A percentile compares a stretch with the other conserved stretches of the same genome.
These are phyloP conservation scores for Agrypnus murinus DNA, from an alignment of 2,888 invertebrate species.

Conservation along the genomic window DNA sequence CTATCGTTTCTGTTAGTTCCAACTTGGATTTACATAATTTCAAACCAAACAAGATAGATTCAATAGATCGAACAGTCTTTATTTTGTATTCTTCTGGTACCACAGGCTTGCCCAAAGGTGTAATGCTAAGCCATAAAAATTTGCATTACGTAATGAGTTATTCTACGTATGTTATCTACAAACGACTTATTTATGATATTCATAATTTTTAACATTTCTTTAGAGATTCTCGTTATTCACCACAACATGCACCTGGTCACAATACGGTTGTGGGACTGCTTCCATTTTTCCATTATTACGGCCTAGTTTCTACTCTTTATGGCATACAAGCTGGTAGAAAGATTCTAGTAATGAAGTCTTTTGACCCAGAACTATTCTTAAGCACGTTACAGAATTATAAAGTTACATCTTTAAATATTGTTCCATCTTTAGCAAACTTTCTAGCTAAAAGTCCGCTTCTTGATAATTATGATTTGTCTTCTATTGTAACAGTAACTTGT, in stretches of 20 bases:
- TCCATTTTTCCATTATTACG: conserved; percentile 31
- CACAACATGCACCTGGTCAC: not conserved
- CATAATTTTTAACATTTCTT: no score
- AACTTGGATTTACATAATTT: conserved; percentile 38
- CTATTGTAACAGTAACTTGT: conserved; percentile 78
- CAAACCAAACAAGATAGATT: conserved; percentile 48
- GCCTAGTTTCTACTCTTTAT: not conserved
- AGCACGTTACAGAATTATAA: conserved; percentile 68
- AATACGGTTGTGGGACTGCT: not conserved
- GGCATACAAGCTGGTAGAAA: not conserved
- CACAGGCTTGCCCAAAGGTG: conserved; percentile 81
- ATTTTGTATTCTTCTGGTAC: conserved; percentile 81
- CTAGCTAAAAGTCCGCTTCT: conserved; percentile 85
- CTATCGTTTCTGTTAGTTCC: conserved; percentile 68
- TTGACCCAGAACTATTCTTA: conserved; percentile 81
- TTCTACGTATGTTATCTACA: no score
- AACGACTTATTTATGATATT: no score
- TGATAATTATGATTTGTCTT: conserved; percentile 80
- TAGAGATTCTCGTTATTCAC: not conserved
- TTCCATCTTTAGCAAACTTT: conserved; percentile 78
- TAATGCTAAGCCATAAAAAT: conserved; percentile 77
- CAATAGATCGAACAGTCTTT: conserved; percentile 56
- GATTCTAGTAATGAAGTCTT: conserved; percentile 71
- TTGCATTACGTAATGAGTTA: conserved; percentile 29
- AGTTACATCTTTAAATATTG: conserved; percentile 57